Percentiles rank a stretch among this genome's conserved stretches.
Evolutionary conservation across 2,797 vertebrate species (phyloP).

Genomic region (Anguilla anguilla): DNA sequence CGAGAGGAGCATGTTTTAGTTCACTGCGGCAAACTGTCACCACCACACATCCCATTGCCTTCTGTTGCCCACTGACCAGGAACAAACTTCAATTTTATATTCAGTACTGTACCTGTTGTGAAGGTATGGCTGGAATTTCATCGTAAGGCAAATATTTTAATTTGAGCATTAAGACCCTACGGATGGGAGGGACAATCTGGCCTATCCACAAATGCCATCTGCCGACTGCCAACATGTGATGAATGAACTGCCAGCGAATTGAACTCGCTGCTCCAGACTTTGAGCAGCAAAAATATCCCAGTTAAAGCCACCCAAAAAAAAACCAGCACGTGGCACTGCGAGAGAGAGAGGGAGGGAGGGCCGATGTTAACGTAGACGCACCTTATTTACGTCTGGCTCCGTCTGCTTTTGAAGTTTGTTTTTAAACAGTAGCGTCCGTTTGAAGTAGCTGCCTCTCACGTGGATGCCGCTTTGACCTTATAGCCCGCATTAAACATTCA

Average conservation of each 20-base stretch:
- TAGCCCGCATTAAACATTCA: background rate
- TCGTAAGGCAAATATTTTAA: background rate
- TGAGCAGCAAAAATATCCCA: background rate
- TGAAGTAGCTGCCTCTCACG: background rate
- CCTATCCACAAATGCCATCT: background rate
- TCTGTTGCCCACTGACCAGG: background rate
- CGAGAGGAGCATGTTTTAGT: background rate
- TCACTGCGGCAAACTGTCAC: background rate
- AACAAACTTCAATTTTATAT: background rate
- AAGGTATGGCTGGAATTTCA: background rate
- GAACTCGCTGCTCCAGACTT: background rate
- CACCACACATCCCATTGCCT: background rate
- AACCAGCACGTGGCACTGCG: background rate
- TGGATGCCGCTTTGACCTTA: background rate
- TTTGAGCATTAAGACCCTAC: background rate
- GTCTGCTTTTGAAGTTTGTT: background rate
- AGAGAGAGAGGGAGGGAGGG: background rate
- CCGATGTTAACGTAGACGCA: background rate
- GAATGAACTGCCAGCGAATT: background rate
- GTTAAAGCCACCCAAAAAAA: background rate
- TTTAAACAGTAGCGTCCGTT: background rate
- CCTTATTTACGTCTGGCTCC: conserved; percentile 1
- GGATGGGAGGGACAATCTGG: background rate
- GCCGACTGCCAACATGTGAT: background rate
- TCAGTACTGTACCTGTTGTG: background rate